Evolutionary conservation across 2,888 invertebrate genomes (phyloP).

Genomic region (Synergus gifuensis): DNA sequence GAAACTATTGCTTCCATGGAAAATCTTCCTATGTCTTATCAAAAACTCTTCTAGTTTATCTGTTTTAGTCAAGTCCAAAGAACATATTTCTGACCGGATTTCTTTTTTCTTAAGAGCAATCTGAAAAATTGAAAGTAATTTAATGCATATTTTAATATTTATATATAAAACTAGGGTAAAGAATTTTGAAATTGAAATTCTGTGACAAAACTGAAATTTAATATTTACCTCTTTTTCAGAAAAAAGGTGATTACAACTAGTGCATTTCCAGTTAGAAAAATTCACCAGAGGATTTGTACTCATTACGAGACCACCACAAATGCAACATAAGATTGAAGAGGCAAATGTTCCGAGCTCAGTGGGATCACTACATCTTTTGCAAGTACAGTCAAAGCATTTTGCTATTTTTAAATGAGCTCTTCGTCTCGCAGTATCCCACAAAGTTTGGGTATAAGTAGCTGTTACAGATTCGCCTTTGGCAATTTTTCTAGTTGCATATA

Average conservation of each 20-base stretch:
- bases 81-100: background rate
- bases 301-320: background rate
- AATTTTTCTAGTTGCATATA: slow-evolving; percentile 14
- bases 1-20: slow-evolving; percentile 5
- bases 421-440: slow-evolving; percentile 7
- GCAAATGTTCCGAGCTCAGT: slow-evolving; percentile 15
- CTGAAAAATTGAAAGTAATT: background rate
- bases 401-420: slow-evolving; percentile 29
- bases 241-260: slow-evolving; percentile 2
- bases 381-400: slow-evolving; percentile 35
- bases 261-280: background rate
- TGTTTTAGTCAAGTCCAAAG: background rate
- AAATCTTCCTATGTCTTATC: background rate
- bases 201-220: background rate
- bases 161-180: too few relatives aligned
- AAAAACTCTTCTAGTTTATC: slow-evolving; percentile 8
- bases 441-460: slow-evolving; percentile 26
- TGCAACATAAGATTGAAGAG: slow-evolving; percentile 4
- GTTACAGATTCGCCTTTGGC: background rate
- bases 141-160: too few relatives aligned
- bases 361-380: slow-evolving; percentile 16
- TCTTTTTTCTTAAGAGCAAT: background rate
- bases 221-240: background rate
- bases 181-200: too few relatives aligned
- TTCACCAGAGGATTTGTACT: background rate